Base-by-base conservation (phyloP, 2,888 invertebrate genomes). In the Desoria tigrina region DNA sequence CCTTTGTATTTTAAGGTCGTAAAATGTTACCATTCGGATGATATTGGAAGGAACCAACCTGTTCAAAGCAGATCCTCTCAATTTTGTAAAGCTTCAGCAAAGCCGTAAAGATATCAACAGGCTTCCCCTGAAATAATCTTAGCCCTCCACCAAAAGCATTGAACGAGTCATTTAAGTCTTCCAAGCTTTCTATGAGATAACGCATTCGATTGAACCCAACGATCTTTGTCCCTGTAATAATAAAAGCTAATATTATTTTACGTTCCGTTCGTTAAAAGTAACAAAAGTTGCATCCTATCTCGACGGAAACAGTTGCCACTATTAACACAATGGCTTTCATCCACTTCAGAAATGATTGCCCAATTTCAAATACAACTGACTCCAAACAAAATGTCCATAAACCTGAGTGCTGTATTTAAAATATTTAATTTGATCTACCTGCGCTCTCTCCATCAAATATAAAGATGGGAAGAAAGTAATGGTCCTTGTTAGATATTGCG, bases 361-460 rank as follows among this genome's bases (percentile, higher is more conserved):
- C n/a, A n/a, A n/a, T n/a, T n/a, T n/a, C n/a, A n/a, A n/a, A n/a
- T n/a, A n/a, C n/a, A n/a, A n/a, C n/a, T n/a, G n/a, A n/a, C n/a
- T n/a, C n/a, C n/a, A n/a, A n/a, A n/a, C n/a, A n/a, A n/a, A n/a
- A n/a, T n/a, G n/a, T n/a, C n/a, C 39, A 39, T 16, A 39, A 39
- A 39, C 16, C 9, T n/a, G n/a, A n/a, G n/a, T n/a, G n/a, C n/a
- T n/a, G n/a, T n/a, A n/a, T n/a, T n/a, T n/a, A n/a, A n/a, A n/a
- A n/a, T n/a, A n/a, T n/a, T n/a, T n/a, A n/a, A n/a, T n/a, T 27
- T 11, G n/a, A 37, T 79, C 78, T 77, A 87, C 88, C 87, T 74
- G 88, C 87, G 71, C 86, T 87, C 79, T 87, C 86, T n/a, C 88
- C 88, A 79, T 90, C 89, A 77, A 89, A 88, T 73, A 89, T 87